Conservation (phyloP, 2,888 invertebrate species). For the Amphipoea oculea region DNA sequence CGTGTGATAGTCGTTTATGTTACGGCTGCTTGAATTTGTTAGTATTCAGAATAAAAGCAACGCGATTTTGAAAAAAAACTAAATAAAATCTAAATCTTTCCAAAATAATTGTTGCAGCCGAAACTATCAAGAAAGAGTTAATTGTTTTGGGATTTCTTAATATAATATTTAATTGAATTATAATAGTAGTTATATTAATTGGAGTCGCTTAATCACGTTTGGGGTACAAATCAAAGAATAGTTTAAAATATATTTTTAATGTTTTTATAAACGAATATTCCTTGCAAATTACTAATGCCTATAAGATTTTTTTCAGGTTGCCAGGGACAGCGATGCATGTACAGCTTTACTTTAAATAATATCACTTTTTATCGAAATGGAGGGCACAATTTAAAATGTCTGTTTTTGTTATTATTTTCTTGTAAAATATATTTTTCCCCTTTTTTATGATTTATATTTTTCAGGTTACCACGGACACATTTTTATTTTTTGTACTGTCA, state of each 20-base stretch:
- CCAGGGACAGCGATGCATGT: conserved; percentile 71
- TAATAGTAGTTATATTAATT: neutral
- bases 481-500: conserved; percentile 70
- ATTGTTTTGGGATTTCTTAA: neutral
- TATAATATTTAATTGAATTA: neutral
- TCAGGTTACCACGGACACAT: conserved; percentile 49
- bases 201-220: neutral
- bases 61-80: too few relatives aligned
- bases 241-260: neutral
- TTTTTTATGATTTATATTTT: conserved; percentile 59
- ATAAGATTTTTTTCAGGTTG: conserved; percentile 72
- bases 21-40: neutral
- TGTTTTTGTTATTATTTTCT: conserved; percentile 72
- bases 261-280: neutral
- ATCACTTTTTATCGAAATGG: conserved; percentile 85
- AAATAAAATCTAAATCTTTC: neutral
- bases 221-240: neutral
- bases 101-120: neutral
- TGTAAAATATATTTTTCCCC: conserved; percentile 59
- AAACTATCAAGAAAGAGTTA: neutral
- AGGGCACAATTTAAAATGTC: conserved; percentile 87
- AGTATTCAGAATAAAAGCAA: neutral
- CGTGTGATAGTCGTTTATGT: neutral
- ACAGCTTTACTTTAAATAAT: conserved; percentile 34
- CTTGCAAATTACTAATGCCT: conserved; percentile 22